Evolutionary conservation across 37 sponge, comb jelly and placozoan genomes (phyloP), one percentile per base, ranked within the genome.

Genomic region (Theonella swinhoei): DNA sequence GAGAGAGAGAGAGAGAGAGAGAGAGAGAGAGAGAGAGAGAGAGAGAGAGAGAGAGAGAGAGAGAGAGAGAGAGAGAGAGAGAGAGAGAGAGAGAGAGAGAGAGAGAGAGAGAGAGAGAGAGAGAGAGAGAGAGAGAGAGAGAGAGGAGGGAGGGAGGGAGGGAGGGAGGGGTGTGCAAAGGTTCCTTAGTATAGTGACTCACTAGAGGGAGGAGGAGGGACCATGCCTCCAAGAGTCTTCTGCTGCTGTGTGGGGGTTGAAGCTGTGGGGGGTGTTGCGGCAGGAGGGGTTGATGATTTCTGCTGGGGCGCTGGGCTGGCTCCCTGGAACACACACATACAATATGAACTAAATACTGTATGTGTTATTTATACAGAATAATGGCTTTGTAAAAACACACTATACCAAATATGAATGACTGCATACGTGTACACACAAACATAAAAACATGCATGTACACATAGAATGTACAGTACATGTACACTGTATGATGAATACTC

Each of bases 121-220:
- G 54, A 47, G 54, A 47, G 54, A 47, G 14, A 47, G 7, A 47
- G 7, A 47, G 54, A 47, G 54, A 47, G 11, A 47, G 54, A 47
- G 7, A 17, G 11, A 14, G 14, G 54, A 47, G 54, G 14, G 14
- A 14, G 54, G 54, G 14, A 47, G 54, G 14, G 54, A 14, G 54
- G 14, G 54, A 47, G 54, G 14, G 54, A 47, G 7, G 54, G 14
- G 14, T 17, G 54, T 47, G 54, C 54, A 47, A 47, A 7, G 7
- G 54, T 47, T 17, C 14, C 11, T 47, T 17, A 17, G 54, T 47
- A 47, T 47, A 47, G 7, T 7, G 38, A 3, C 73, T 72, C 73
- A 39, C 81, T 69, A 60, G 47, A 28, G 66, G 70, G 59, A 31
- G 83, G 83, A 31, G 83, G 83, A n/a, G 83, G 83, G 83, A 62